Evolutionary conservation across 2,797 vertebrate species (phyloP).

Genomic region (Manis pentadactyla): DNA sequence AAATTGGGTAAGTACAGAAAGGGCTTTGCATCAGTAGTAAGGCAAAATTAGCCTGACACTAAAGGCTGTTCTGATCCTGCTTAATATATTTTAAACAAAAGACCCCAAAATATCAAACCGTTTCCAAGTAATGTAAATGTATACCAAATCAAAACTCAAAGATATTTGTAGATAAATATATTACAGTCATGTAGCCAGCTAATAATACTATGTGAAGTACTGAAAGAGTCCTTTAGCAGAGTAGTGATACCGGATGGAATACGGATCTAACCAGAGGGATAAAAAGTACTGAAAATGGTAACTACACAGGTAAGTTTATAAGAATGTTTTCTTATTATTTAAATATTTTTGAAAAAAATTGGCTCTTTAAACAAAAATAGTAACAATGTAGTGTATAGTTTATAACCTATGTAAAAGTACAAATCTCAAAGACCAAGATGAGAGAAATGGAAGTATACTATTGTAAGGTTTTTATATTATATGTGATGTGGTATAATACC

Average conservation of each 20-base stretch:
- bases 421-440: neutral
- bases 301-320: neutral
- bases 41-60: neutral
- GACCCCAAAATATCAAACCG: neutral
- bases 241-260: neutral
- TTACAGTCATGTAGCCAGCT: neutral
- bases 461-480: neutral
- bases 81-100: constrained; percentile 17
- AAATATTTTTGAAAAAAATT: neutral
- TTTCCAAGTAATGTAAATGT: constrained; percentile 6
- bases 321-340: neutral
- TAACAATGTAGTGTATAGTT: neutral
- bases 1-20: neutral
- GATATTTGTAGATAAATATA: neutral
- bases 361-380: constrained; percentile 8
- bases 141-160: neutral
- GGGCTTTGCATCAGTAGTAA: neutral
- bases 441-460: neutral
- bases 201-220: neutral
- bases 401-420: neutral
- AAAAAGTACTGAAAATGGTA: neutral
- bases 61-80: neutral
- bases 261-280: neutral
- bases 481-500: neutral
- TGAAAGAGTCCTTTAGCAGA: neutral